phyloP scores from a whole-genome alignment of 2,888 invertebrate species.

The Microctonus brassicae region DNA sequence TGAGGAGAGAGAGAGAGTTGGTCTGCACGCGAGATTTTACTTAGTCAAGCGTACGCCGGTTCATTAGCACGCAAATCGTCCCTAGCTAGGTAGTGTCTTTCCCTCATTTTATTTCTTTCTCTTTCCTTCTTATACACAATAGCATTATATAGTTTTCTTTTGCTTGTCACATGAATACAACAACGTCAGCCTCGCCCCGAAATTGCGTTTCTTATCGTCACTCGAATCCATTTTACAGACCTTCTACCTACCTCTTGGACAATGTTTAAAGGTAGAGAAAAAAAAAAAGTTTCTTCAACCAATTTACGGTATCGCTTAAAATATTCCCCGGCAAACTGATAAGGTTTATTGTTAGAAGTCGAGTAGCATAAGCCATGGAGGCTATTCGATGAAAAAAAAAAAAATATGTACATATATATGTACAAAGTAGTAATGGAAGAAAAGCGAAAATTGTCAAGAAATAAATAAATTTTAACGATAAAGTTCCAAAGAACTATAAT shows the following conservation, averaged over 20 bases:
- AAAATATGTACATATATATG: too few species aligned
- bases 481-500: constrained; percentile 3
- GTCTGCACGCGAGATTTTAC: constrained; percentile 62
- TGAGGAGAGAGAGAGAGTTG: constrained; percentile 1
- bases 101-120: constrained; percentile 10
- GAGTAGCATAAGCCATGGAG: background rate
- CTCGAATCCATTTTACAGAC: background rate
- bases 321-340: constrained; percentile 7
- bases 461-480: background rate
- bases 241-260: constrained; percentile 1
- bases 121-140: too few species aligned
- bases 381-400: background rate
- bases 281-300: background rate
- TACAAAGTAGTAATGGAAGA: background rate
- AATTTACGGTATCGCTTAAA: constrained; percentile 15
- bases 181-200: constrained; percentile 28
- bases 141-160: too few species aligned
- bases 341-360: constrained; percentile 10
- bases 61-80: constrained; percentile 63
- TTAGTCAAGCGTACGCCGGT: constrained; percentile 49
- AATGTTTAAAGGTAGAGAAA: constrained; percentile 3
- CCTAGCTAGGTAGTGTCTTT: constrained; percentile 19
- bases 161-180: constrained; percentile 19
- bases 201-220: constrained; percentile 43
- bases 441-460: background rate